Evolutionary conservation across 1,140 invertebrate species (phyloP).

Genomic region (Agrypnia vestita): DNA sequence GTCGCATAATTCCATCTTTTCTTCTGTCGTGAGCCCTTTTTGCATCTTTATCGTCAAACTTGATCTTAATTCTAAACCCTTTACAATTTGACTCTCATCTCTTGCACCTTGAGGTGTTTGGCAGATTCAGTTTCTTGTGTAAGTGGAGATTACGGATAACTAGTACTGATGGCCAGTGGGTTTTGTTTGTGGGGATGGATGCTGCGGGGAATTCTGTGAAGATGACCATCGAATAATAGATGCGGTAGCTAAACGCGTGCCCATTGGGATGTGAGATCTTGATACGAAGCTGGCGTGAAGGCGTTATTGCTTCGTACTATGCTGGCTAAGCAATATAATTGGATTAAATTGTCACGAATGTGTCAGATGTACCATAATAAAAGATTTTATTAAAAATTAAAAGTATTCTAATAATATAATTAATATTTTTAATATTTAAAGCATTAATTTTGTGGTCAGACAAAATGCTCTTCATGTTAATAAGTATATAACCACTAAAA

Average conservation of each 20-base stretch:
- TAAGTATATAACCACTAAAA: no score
- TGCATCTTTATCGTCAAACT: constrained; percentile 50
- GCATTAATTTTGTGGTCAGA: no score
- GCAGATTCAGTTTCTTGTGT: constrained; percentile 13
- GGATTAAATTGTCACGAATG: background rate
- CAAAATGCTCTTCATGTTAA: no score
- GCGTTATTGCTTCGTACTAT: background rate
- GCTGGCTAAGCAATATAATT: background rate
- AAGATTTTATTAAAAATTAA: background rate
- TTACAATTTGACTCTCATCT: constrained; percentile 55
- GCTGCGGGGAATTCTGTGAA: constrained; percentile 8
- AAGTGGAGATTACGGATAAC: background rate
- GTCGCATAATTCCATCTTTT: constrained; percentile 46
- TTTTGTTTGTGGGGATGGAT: constrained; percentile 5
- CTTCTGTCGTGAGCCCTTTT: constrained; percentile 31
- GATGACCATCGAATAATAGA: constrained; percentile 21
- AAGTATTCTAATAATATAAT: no score
- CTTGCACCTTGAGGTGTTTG: constrained; percentile 42
- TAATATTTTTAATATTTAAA: no score
- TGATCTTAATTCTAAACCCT: constrained; percentile 59
- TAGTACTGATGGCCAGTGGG: background rate
- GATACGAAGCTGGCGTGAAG: background rate
- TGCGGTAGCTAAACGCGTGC: background rate
- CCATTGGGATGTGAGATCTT: background rate
- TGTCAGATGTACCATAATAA: background rate